These are phyloP conservation scores for Spinus olivaceus DNA, from an alignment of 2,797 vertebrate species.

Conservation along the genomic window DNA sequence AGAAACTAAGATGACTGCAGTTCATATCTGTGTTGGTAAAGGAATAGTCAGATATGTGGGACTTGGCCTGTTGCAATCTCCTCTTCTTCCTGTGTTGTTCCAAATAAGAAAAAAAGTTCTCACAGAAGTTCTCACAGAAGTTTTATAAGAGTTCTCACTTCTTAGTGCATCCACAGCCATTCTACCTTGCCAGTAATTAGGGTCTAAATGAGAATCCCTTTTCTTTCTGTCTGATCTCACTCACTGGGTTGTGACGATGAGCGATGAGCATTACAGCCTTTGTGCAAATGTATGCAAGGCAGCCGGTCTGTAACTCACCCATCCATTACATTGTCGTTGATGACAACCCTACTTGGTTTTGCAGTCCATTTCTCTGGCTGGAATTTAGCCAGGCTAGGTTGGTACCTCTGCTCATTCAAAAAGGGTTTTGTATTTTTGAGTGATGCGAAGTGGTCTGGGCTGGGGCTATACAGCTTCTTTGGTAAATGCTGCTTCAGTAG, in stretches of 20 bases:
- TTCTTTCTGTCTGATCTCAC: not conserved
- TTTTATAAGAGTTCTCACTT: not conserved
- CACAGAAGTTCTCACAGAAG: not conserved
- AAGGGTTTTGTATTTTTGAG: not conserved
- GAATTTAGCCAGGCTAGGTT: not conserved
- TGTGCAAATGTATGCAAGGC: not conserved
- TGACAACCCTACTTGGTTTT: not conserved
- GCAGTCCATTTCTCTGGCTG: not conserved
- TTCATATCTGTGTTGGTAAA: rapidly evolving
- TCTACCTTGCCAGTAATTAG: not conserved
- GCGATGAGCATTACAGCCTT: not conserved
- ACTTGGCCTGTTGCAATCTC: not conserved
- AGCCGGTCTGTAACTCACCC: rapidly evolving
- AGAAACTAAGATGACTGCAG: not conserved
- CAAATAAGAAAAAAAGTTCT: not conserved
- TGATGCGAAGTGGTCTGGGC: not conserved
- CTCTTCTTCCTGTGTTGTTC: not conserved
- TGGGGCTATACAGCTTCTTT: not conserved
- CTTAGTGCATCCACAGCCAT: not conserved
- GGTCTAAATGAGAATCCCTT: not conserved
- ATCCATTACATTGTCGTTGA: not conserved
- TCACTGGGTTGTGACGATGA: not conserved
- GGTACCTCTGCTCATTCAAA: not conserved
- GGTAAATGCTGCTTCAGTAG: not conserved
- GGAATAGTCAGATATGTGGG: not conserved